phyloP scores from a whole-genome alignment of 2,113 vertebrate genomes.

The Tenebrosternarchus preto region DNA sequence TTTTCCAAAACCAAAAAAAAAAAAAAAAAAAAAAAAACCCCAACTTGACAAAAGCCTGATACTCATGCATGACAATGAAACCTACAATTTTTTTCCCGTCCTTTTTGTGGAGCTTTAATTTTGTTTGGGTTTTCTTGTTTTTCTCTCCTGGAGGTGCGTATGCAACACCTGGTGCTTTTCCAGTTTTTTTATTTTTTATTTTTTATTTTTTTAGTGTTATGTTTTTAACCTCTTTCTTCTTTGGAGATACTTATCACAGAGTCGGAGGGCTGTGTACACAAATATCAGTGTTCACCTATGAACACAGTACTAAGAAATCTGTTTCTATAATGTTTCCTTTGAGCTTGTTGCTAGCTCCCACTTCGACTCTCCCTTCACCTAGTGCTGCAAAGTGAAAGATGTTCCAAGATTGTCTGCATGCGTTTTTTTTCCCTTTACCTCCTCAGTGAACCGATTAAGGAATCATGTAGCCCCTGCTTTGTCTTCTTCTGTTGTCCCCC shows the following conservation, averaged over 20 bases:
- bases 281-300: conserved; percentile 54
- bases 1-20: conserved; percentile 9
- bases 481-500: conserved; percentile 17
- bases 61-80: conserved; percentile 82
- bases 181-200: no score
- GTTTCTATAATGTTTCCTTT: background rate
- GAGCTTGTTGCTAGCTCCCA: conserved; percentile 8
- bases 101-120: conserved; percentile 53
- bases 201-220: conserved; percentile 65
- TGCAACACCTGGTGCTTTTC: conserved; percentile 67
- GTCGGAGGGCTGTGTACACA: conserved; percentile 44
- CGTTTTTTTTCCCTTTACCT: conserved; percentile 47
- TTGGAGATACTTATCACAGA: conserved; percentile 63
- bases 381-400: conserved; percentile 62
- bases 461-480: conserved; percentile 34
- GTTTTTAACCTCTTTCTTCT: conserved; percentile 68
- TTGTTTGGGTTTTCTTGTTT: conserved; percentile 52
- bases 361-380: conserved; percentile 52
- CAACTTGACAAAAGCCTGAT: conserved; percentile 64
- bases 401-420: conserved; percentile 72
- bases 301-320: conserved; percentile 45
- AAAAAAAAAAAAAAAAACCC: conserved; percentile 1
- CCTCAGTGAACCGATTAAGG: conserved; percentile 49
- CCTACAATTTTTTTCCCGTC: conserved; percentile 66
- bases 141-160: conserved; percentile 55